phyloP scores from a whole-genome alignment of 2,888 invertebrate species.

The Aplocera efformata region DNA sequence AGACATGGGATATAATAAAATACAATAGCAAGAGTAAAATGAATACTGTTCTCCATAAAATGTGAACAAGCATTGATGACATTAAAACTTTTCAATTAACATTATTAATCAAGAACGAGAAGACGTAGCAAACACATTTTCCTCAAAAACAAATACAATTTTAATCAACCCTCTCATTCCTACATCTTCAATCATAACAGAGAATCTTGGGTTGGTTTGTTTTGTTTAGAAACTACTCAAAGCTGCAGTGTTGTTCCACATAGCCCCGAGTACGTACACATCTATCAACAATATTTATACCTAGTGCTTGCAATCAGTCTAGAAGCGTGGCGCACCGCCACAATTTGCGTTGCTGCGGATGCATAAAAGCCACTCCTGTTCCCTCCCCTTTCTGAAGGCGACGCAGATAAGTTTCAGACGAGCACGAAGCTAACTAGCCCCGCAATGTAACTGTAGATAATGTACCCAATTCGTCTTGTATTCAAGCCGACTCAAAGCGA shows the following conservation, averaged over 20 bases:
- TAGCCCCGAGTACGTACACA: slow-evolving; percentile 23
- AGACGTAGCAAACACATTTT: slow-evolving; percentile 2
- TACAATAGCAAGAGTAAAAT: too few species aligned
- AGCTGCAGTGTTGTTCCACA: slow-evolving; percentile 33
- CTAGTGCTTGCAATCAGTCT: slow-evolving; percentile 49
- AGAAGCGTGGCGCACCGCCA: slow-evolving; percentile 46
- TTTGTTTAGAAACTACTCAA: slow-evolving; percentile 36
- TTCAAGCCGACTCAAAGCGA: slow-evolving; percentile 43
- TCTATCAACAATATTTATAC: slow-evolving; percentile 30
- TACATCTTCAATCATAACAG: slow-evolving; percentile 21
- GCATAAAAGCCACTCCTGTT: slow-evolving; percentile 53
- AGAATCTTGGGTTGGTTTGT: slow-evolving; percentile 22
- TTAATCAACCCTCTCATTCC: slow-evolving; percentile 21
- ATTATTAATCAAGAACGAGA: slow-evolving; percentile 11
- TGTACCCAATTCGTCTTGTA: slow-evolving; percentile 61
- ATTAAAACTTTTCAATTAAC: slow-evolving; percentile 16
- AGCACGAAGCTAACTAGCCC: slow-evolving; percentile 58
- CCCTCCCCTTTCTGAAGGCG: slow-evolving; percentile 47
- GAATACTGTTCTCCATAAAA: too few species aligned
- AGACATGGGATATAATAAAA: too few species aligned
- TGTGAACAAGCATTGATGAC: too few species aligned
- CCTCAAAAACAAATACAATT: slow-evolving; percentile 14
- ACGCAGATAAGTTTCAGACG: slow-evolving; percentile 55
- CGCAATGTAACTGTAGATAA: slow-evolving; percentile 54
- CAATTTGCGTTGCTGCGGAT: slow-evolving; percentile 54